phyloP scores from a whole-genome alignment of 2,113 vertebrate species.

The Nycticryphes semicollaris region DNA sequence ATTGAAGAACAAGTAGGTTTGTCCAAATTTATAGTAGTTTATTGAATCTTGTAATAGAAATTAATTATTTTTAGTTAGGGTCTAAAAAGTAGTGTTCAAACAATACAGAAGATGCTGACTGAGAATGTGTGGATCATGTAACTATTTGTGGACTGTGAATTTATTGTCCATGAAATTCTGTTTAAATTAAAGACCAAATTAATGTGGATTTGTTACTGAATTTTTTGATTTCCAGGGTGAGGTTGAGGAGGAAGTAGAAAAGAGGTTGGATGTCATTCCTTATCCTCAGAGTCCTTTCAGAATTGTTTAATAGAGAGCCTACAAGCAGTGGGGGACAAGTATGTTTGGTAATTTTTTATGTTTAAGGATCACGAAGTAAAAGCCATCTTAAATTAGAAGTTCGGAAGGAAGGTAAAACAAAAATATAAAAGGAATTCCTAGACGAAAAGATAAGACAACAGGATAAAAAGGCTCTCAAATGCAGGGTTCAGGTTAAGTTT shows the following conservation, averaged over 20 bases:
- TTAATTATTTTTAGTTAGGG: neutral
- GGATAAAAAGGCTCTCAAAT: neutral
- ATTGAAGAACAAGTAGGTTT: neutral
- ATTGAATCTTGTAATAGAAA: neutral
- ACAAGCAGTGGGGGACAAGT: neutral
- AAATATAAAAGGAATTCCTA: neutral
- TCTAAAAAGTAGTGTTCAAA: neutral
- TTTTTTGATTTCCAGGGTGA: neutral
- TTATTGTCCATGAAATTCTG: neutral
- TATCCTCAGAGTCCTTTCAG: neutral
- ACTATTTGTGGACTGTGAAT: neutral
- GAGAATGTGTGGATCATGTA: neutral
- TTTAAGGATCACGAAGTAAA: neutral
- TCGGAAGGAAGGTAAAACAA: neutral
- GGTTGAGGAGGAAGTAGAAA: neutral
- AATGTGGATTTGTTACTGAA: neutral
- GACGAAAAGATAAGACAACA: neutral
- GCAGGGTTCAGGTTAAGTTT: neutral
- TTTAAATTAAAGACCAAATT: neutral
- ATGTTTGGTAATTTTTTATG: neutral
- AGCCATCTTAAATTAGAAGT: neutral
- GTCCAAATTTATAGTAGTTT: neutral
- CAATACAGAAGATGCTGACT: neutral
- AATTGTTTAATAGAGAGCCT: neutral
- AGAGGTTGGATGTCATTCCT: neutral